Evolutionary conservation across 2,113 vertebrate species (phyloP).

Genomic region (Leptobrachium ailaonicum): DNA sequence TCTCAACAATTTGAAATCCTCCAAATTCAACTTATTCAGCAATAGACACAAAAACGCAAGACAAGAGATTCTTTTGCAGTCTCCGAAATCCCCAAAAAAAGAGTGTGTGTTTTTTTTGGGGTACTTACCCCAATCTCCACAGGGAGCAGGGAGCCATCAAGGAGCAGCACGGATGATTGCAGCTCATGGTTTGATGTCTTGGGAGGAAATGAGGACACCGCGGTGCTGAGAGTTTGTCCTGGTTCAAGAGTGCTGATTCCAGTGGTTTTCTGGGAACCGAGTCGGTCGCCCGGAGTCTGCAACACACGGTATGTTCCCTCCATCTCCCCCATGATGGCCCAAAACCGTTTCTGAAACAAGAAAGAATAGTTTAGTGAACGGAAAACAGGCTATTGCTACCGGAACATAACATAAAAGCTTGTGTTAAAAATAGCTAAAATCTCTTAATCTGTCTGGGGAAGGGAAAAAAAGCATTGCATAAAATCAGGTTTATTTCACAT

Average conservation of each 20-base stretch:
- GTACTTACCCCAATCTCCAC: slow-evolving; percentile 79
- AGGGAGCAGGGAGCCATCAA: slow-evolving; percentile 82
- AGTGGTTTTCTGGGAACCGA: slow-evolving; percentile 73
- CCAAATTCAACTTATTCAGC: too few relatives aligned
- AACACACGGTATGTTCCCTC: slow-evolving; percentile 87
- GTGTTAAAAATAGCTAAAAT: not conserved
- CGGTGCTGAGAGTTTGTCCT: slow-evolving; percentile 71
- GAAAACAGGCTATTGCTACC: not conserved
- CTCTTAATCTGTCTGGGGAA: not conserved
- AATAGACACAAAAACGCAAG: too few relatives aligned
- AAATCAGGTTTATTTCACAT: not conserved
- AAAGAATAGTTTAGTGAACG: not conserved
- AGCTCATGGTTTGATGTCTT: slow-evolving; percentile 62
- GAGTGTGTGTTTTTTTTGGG: not conserved
- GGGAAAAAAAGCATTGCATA: not conserved
- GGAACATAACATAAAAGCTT: not conserved
- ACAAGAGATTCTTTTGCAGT: too few relatives aligned
- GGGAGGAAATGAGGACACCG: slow-evolving; percentile 50
- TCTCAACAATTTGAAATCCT: too few relatives aligned
- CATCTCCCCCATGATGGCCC: slow-evolving; percentile 84
- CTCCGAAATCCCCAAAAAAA: too few relatives aligned
- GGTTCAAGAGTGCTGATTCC: slow-evolving; percentile 89
- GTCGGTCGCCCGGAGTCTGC: slow-evolving; percentile 83
- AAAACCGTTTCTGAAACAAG: not conserved
- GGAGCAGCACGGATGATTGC: slow-evolving; percentile 76